phyloP scores from a whole-genome alignment of 2,888 invertebrate species.

The Trachelus stipa region DNA sequence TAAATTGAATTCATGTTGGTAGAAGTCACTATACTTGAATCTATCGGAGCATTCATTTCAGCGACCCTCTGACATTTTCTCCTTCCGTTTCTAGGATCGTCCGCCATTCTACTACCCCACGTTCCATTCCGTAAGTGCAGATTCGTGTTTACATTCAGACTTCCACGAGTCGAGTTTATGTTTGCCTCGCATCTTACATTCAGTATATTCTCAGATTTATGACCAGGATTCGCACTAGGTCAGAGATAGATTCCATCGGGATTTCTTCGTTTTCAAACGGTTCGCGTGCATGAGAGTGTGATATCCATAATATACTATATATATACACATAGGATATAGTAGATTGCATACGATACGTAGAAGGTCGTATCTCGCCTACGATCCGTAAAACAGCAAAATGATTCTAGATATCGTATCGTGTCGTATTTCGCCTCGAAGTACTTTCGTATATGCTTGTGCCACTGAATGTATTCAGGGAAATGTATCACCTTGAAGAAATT shows the following conservation, averaged over 20 bases:
- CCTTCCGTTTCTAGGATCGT: constrained; percentile 26
- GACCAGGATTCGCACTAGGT: constrained; percentile 23
- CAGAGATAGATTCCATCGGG: constrained; percentile 8
- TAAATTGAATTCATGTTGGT: neutral
- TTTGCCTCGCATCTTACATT: constrained; percentile 14
- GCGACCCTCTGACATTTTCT: constrained; percentile 13
- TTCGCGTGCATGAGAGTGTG: neutral
- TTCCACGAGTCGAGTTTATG: constrained; percentile 20
- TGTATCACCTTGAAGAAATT: neutral
- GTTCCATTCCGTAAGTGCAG: constrained; percentile 43
- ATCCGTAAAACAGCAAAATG: neutral
- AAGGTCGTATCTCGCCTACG: neutral
- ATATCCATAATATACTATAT: neutral
- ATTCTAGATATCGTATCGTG: neutral
- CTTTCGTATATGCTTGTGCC: neutral
- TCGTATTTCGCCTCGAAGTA: neutral
- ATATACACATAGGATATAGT: neutral
- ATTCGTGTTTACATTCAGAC: constrained; percentile 50
- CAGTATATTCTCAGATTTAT: constrained; percentile 24
- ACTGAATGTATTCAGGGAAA: too few species aligned
- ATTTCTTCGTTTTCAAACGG: neutral
- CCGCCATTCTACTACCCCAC: constrained; percentile 6
- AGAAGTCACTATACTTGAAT: constrained; percentile 4
- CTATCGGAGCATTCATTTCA: constrained; percentile 10
- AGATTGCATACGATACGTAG: neutral